Conservation (phyloP, 2,113 vertebrate species). For the Herpetotheres cachinnans region DNA sequence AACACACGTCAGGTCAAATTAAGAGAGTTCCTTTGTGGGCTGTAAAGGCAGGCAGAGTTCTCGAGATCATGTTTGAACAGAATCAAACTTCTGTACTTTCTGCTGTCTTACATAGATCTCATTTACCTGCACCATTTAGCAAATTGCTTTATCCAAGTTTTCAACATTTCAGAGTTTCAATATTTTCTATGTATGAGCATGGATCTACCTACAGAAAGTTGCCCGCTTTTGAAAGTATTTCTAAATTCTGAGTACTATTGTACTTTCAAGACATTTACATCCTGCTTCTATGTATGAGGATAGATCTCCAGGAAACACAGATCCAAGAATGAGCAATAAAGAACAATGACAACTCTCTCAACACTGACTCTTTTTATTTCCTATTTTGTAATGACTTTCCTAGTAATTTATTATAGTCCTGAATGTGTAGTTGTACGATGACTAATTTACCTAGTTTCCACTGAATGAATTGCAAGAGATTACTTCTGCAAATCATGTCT, state of each 20-base stretch:
- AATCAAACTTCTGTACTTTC: background rate
- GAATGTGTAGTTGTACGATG: background rate
- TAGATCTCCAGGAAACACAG: background rate
- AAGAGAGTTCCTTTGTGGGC: background rate
- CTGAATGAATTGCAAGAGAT: constrained; percentile 44
- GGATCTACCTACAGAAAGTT: background rate
- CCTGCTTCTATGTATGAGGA: background rate
- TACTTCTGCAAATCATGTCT: constrained; percentile 31
- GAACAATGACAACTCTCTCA: background rate
- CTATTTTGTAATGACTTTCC: background rate
- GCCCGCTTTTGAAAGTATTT: background rate
- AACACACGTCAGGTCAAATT: background rate
- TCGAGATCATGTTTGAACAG: background rate
- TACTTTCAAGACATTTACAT: background rate
- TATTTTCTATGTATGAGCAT: background rate
- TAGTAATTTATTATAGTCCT: background rate
- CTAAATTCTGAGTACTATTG: background rate
- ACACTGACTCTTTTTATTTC: background rate
- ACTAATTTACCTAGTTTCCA: constrained; percentile 51
- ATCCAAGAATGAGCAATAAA: background rate
- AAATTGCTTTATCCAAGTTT: background rate
- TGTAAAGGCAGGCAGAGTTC: background rate
- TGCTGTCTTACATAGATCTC: background rate
- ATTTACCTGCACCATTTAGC: background rate
- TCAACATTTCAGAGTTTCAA: background rate